A percentile compares a stretch with the other conserved stretches of the same genome.
These are phyloP conservation scores for Steatocranus sp. DNA, from an alignment of 2,797 vertebrate genomes.

Conservation along the genomic window DNA sequence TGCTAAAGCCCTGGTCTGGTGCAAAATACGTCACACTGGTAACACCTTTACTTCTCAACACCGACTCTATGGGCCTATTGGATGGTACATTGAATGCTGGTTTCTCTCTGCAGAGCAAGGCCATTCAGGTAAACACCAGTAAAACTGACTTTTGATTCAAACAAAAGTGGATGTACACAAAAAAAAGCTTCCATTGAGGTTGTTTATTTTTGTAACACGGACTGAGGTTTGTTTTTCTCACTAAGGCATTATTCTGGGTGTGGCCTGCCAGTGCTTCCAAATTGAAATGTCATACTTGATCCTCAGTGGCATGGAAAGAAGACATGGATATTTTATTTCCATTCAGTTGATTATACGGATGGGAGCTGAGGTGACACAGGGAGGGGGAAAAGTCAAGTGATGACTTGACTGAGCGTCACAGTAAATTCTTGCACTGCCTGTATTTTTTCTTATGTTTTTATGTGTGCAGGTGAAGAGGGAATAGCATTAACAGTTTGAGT, in stretches of 20 bases:
- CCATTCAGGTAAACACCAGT: slow-evolving; percentile 76
- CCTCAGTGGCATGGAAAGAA: neutral
- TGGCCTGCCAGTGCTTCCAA: neutral
- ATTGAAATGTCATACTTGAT: neutral
- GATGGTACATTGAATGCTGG: slow-evolving; percentile 82
- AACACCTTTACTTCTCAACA: slow-evolving; percentile 84
- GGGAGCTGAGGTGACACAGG: neutral
- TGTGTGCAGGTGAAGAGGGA: neutral
- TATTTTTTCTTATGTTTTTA: neutral
- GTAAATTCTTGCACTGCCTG: neutral
- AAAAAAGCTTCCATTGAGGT: neutral
- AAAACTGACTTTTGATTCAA: neutral
- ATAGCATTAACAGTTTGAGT: neutral
- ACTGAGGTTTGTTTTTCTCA: neutral
- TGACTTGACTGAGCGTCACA: neutral
- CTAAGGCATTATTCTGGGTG: neutral
- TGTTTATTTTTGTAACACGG: neutral
- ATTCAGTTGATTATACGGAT: slow-evolving; percentile 1
- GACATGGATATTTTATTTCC: neutral
- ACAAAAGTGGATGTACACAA: neutral
- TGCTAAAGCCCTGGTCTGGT: slow-evolving; percentile 89
- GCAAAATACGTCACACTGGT: slow-evolving; percentile 89
- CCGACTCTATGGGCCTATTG: slow-evolving; percentile 83
- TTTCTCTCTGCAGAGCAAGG: slow-evolving; percentile 78
- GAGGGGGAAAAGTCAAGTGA: neutral